phyloP scores from a whole-genome alignment of 2,888 invertebrate genomes.

The Sericinus montela region DNA sequence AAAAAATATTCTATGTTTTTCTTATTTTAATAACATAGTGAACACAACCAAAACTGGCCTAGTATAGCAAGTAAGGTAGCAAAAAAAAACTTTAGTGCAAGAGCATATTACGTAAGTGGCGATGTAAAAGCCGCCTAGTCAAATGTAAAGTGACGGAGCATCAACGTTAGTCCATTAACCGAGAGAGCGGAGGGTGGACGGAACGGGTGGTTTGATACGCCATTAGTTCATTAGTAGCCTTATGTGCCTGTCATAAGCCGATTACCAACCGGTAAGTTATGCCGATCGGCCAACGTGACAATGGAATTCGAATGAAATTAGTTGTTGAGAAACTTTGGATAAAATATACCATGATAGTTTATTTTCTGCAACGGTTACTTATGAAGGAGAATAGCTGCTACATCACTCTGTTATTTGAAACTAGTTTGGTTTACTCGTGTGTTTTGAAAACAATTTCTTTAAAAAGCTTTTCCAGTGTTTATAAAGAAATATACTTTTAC shows the following conservation, averaged over 20 bases:
- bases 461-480: too few species aligned
- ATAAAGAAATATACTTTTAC: too few species aligned
- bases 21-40: too few species aligned
- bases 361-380: too few species aligned
- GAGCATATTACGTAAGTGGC: constrained; percentile 53
- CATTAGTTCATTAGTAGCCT: constrained; percentile 72
- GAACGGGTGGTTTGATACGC: constrained; percentile 63
- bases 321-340: constrained; percentile 1
- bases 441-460: too few species aligned
- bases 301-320: not conserved
- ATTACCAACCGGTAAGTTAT: constrained; percentile 34
- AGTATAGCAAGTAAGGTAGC: too few species aligned
- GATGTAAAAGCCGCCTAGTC: constrained; percentile 72
- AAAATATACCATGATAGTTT: too few species aligned
- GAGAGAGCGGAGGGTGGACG: constrained; percentile 35
- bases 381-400: too few species aligned
- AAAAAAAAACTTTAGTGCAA: constrained; percentile 36
- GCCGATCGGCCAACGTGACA: constrained; percentile 20
- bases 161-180: constrained; percentile 70
- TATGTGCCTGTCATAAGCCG: constrained; percentile 49
- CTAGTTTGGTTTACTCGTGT: too few species aligned
- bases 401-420: too few species aligned
- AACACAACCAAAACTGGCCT: too few species aligned
- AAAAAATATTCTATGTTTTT: constrained; percentile 30
- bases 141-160: constrained; percentile 74